Evolutionary conservation across 2,888 invertebrate genomes (phyloP), one percentile per base, ranked within the genome.

Genomic region (Tiliacea citrago): DNA sequence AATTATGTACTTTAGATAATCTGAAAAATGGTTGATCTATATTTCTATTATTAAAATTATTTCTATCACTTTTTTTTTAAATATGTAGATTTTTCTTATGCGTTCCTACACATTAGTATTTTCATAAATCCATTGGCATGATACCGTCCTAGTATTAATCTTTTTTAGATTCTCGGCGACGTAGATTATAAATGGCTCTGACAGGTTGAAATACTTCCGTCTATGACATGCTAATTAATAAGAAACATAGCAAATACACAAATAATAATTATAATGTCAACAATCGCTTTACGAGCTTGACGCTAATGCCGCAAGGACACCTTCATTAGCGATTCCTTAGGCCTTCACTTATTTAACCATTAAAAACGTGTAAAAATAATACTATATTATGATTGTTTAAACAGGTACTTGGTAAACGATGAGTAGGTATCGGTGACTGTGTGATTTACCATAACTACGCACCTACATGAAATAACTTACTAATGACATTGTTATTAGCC

Each of bases 271-370:
- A 57, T 47, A 73, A 42, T 55, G 82, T 81, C 81, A 79, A 81
- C 58, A 86, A 75, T 61, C 12, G 60, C 58, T 86, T 73, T 79
- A 79, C 62, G 72, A 76, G 62, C 12, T 51, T 67, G 47, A 29
- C 58, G 66, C 73, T 79, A 77, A 86, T 73, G 72, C 62, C n/a
- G 16, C 35, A 63, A 77, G 84, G 85, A 79, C 86, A 55, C 8
- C 35, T 77, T 68, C 60, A 75, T 86, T 76, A 79, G 81, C 62
- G 69, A 68, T 73, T 75, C 78, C 72, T 35, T 65, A 42, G 12
- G 39, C 42, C 49, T 74, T 71, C 71, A 61, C 61, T 68, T 86
- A 72, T 61, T 73, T 51, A 75, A 65, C 39, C 67, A 77, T 73
- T 75, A 76, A 77, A 78, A 65, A 21, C 47, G 13, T 67, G 29